phyloP scores from a whole-genome alignment of 2,797 vertebrate species.

The Erethizon dorsatum region DNA sequence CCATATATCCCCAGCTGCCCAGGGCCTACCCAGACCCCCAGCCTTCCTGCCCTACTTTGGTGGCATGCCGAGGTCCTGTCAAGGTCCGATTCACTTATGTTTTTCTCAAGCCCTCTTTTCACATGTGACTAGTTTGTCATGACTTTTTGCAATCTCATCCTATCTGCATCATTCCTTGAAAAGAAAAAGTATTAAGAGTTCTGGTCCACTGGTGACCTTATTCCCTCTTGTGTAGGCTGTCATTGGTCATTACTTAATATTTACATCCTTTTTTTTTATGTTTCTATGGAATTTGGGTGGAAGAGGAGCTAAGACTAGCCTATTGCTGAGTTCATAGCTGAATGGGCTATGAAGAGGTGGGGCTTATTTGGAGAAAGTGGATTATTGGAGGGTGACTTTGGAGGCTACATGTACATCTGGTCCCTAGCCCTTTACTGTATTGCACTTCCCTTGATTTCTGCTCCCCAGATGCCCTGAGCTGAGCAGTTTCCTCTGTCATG shows the following conservation, averaged over 20 bases:
- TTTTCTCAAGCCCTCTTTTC: neutral
- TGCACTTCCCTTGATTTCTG: neutral
- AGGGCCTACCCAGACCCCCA: neutral
- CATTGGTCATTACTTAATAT: neutral
- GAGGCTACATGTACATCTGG: neutral
- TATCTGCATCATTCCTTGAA: neutral
- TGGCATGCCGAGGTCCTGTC: neutral
- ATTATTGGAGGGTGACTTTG: neutral
- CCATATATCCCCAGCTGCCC: neutral
- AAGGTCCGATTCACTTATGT: neutral
- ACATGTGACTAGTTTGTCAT: neutral
- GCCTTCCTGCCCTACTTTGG: neutral
- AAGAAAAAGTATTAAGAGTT: neutral
- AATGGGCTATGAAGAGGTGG: neutral
- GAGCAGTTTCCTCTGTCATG: neutral
- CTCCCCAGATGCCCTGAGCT: neutral
- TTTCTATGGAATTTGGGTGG: neutral
- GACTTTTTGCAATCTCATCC: neutral
- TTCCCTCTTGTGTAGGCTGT: neutral
- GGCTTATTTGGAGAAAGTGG: neutral
- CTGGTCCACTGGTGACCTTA: neutral
- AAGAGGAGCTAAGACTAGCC: neutral
- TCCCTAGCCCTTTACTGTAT: neutral
- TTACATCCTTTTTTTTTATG: neutral
- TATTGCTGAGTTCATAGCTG: neutral